Base-by-base conservation (phyloP, 2,888 invertebrate species). In the Drosophila leonis region DNA sequence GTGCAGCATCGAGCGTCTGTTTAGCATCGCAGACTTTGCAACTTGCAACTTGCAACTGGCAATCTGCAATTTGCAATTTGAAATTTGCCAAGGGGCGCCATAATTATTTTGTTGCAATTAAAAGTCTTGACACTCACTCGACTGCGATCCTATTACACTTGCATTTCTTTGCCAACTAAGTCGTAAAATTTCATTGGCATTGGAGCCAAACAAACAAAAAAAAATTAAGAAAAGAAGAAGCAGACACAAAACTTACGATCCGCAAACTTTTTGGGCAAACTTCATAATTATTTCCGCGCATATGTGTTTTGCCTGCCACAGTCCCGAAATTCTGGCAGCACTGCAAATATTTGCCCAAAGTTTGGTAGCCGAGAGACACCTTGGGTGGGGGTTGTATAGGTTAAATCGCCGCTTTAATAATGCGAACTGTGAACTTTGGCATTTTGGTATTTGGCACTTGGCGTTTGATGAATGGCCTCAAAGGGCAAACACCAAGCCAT, bases 41-140 rank as follows among this genome's bases (percentile, higher is more conserved):
- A 56, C 48, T 52, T 31, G 65, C 63, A 29, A 61, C n/a, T 54
- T 13, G 48, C 65, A 35, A 65, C 51, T 61, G 63, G 51, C 51
- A 52, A 49, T 3, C 7, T 37, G 64, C 72, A 66, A 74, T 80
- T 63, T 80, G 74, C 68, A 68, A 74, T 82, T 78, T 82, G 72
- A 69, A 68, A 81, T 79, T 83, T 82, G 75, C 81, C 81, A 67
- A 59, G 72, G 72, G 78, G 83, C 80, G 83, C 85, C 82, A 87
- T 87, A 86, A 86, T 86, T 86, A 85, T 87, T 87, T 83, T 81
- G 88, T 85, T 84, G 86, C 86, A 84, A 84, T 84, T 84, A 86
- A 86, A 80, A 86, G 82, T 84, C 86, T 73, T 80, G 86, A 83
- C 82, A 86, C 80, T 81, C 75, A 70, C 63, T 72, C 65, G 64